Evolutionary conservation across 2,888 invertebrate species (phyloP).

Genomic region (Metacarcinus magister): DNA sequence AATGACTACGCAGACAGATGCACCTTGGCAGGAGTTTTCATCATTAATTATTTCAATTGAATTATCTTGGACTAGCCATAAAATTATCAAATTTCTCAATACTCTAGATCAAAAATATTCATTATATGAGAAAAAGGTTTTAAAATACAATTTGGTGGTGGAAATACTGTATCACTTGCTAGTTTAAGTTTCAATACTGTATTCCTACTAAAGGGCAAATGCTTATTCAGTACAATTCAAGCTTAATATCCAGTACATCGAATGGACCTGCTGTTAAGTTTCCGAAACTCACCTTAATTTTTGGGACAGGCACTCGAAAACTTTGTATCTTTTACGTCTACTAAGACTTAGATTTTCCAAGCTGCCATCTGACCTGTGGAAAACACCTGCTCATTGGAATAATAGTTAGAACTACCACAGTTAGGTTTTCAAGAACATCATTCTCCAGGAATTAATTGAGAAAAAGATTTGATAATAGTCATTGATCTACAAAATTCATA

Average conservation of each 20-base stretch:
- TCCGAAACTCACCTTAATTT: slow-evolving; percentile 81
- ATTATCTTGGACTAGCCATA: not conserved
- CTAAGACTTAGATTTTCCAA: slow-evolving; percentile 80
- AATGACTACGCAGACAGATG: slow-evolving; percentile 82
- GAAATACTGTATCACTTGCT: not conserved
- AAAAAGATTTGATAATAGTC: not conserved
- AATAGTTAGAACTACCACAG: slow-evolving; percentile 65
- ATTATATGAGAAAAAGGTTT: not conserved
- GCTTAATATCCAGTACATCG: slow-evolving; percentile 17
- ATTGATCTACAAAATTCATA: not conserved
- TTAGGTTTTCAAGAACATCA: not conserved
- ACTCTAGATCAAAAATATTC: not conserved
- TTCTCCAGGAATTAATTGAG: not conserved
- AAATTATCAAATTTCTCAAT: not conserved
- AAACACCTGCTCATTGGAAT: slow-evolving; percentile 77
- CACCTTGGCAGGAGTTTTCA: slow-evolving; percentile 31
- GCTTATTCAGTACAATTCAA: slow-evolving; percentile 39
- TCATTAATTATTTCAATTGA: slow-evolving; percentile 53
- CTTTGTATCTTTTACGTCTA: slow-evolving; percentile 82
- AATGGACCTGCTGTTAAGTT: slow-evolving; percentile 55
- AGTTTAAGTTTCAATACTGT: not conserved
- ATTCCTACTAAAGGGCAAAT: not conserved
- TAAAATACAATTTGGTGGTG: not conserved
- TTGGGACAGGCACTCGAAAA: slow-evolving; percentile 82
- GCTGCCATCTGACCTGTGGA: slow-evolving; percentile 81